phyloP scores from a whole-genome alignment of 2,113 vertebrate species.

The Fregata magnificens region DNA sequence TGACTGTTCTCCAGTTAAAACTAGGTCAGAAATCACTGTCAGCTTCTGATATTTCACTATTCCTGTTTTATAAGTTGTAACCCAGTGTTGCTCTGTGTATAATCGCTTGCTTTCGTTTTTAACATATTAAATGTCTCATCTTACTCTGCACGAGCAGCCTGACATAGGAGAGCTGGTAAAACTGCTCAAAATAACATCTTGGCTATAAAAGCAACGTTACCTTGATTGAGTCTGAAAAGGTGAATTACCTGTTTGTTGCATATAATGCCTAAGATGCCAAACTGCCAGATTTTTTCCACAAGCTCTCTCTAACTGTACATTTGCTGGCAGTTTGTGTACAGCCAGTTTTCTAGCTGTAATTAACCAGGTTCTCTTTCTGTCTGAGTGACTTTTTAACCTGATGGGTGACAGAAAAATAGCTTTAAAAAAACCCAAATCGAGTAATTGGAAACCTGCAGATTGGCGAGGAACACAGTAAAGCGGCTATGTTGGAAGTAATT shows the following conservation, averaged over 20 bases:
- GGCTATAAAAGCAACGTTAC: neutral
- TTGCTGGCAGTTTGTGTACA: neutral
- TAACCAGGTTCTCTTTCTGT: neutral
- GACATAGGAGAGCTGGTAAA: neutral
- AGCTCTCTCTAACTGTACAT: neutral
- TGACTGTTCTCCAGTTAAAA: slow-evolving; percentile 58
- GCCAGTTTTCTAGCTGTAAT: neutral
- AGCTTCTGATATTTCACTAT: slow-evolving; percentile 28
- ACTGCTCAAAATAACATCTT: neutral
- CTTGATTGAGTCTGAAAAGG: neutral
- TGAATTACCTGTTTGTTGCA: neutral
- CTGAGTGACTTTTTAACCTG: neutral
- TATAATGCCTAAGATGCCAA: neutral
- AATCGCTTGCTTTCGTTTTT: neutral
- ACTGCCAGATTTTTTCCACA: neutral
- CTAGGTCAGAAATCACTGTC: slow-evolving; percentile 49
- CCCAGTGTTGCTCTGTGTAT: neutral
- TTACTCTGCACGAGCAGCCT: neutral
- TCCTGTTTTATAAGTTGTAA: slow-evolving; percentile 31
- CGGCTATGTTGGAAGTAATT: neutral
- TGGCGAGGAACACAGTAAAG: neutral
- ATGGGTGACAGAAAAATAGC: neutral
- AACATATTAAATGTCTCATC: neutral
- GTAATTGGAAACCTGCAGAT: neutral
- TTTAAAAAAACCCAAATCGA: neutral